Percentiles rank a stretch among this genome's conserved stretches.
Conservation (phyloP, 1,140 invertebrate genomes). For the Drosophila willistoni region DNA sequence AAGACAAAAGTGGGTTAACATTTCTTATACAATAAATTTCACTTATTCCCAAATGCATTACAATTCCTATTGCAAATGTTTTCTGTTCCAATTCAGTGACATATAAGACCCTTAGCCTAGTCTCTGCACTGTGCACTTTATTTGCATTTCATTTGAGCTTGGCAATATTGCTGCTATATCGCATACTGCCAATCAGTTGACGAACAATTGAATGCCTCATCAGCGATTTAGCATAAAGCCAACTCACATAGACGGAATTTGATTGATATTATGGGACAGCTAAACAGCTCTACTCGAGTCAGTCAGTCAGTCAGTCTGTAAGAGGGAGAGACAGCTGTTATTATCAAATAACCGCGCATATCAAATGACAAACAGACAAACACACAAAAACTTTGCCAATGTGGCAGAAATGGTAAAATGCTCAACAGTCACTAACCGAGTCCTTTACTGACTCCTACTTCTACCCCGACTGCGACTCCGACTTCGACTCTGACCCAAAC, state of each 20-base stretch:
- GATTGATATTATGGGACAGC: conserved; percentile 63
- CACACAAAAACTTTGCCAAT: conserved; percentile 62
- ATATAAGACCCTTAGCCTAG: background rate
- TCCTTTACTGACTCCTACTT: background rate
- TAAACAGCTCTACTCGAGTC: conserved; percentile 5
- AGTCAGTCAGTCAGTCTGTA: background rate
- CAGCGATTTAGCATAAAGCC: conserved; percentile 33
- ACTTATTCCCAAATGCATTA: too few relatives aligned
- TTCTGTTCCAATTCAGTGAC: background rate
- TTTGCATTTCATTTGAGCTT: conserved; percentile 2
- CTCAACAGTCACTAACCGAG: conserved; percentile 28
- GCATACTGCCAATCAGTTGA: conserved; percentile 55
- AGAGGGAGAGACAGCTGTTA: conserved; percentile 58
- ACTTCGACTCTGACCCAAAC: conserved; percentile 36
- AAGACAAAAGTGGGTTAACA: too few relatives aligned
- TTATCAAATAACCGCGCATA: conserved; percentile 79
- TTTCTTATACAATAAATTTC: too few relatives aligned
- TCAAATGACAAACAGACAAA: conserved; percentile 66
- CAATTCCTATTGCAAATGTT: background rate
- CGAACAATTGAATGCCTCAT: conserved; percentile 70
- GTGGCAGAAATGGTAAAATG: conserved; percentile 50
- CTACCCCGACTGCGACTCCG: background rate
- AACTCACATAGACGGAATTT: conserved; percentile 26
- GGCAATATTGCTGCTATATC: background rate
- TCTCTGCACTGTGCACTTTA: background rate